Percentiles rank a stretch among this genome's conserved stretches.
These are phyloP conservation scores for Agrochola circellaris DNA, from an alignment of 2,888 invertebrate species.

Conservation along the genomic window DNA sequence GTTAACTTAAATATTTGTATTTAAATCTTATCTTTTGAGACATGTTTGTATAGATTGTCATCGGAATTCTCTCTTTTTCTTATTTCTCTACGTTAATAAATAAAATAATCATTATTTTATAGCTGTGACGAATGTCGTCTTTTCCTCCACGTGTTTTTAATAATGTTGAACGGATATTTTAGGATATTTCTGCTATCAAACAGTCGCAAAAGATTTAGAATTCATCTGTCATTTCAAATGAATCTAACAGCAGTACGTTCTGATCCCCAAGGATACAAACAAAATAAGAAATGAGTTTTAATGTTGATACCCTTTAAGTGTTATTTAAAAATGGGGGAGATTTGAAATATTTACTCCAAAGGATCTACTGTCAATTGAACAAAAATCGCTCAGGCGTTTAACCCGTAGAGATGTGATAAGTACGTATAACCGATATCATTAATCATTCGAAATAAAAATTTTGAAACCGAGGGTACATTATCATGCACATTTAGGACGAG, in stretches of 20 bases:
- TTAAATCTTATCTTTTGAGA: conserved; percentile 49
- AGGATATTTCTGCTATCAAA: conserved; percentile 16
- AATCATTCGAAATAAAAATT: conserved; percentile 84
- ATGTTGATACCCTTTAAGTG: conserved; percentile 77
- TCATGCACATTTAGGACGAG: conserved; percentile 56
- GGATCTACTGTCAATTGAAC: conserved; percentile 84
- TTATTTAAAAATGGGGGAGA: conserved; percentile 77
- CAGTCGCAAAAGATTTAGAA: conserved; percentile 61
- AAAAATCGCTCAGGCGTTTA: conserved; percentile 83
- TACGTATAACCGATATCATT: conserved; percentile 80
- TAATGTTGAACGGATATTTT: not conserved
- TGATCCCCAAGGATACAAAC: conserved; percentile 79
- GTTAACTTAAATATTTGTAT: conserved; percentile 59
- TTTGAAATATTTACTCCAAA: conserved; percentile 76
- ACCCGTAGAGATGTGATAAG: conserved; percentile 70
- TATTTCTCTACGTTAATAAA: conserved; percentile 13
- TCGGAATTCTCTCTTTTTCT: conserved; percentile 12
- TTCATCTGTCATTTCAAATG: conserved; percentile 77
- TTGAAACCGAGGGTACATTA: conserved; percentile 68
- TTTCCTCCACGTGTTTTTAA: not conserved
- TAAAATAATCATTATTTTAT: conserved; percentile 1
- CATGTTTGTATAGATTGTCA: conserved; percentile 38
- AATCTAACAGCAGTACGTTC: conserved; percentile 62
- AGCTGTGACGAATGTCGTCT: not conserved
- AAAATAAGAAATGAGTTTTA: conserved; percentile 74